A percentile compares a stretch with the other conserved stretches of the same genome.
Conservation (phyloP, 2,113 vertebrate genomes). For the Noctilio leporinus region DNA sequence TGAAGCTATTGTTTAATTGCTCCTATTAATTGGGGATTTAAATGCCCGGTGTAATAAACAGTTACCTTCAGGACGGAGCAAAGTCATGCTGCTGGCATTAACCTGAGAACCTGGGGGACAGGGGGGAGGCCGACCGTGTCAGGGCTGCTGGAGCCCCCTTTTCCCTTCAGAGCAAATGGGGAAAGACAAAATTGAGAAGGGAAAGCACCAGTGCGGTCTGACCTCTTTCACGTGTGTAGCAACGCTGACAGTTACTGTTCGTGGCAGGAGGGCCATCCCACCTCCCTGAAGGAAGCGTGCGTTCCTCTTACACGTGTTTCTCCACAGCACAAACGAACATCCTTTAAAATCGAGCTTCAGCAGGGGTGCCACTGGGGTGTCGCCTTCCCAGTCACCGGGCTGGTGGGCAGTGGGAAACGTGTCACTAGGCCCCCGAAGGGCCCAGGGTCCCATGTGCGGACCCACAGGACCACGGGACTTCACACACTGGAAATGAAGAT, state of each 20-base stretch:
- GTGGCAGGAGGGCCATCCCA: too few relatives aligned
- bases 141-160: neutral
- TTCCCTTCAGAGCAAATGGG: neutral
- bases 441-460: fast-evolving
- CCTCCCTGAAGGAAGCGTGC: fast-evolving
- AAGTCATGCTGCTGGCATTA: slow-evolving; percentile 74
- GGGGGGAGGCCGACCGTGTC: neutral
- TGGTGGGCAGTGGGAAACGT: fast-evolving
- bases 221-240: neutral
- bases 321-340: fast-evolving
- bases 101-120: neutral
- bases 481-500: neutral
- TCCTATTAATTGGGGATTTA: slow-evolving; percentile 85
- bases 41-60: slow-evolving; percentile 88
- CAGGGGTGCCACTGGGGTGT: fast-evolving
- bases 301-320: fast-evolving
- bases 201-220: too few relatives aligned
- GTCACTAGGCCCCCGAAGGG: fast-evolving
- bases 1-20: slow-evolving; percentile 88
- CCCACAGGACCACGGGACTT: fast-evolving
- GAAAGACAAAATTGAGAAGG: neutral
- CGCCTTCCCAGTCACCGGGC: fast-evolving
- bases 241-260: neutral
- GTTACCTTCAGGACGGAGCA: slow-evolving; percentile 85
- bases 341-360: neutral